Base-by-base conservation (phyloP, 1,140 invertebrate species). In the Bicyclus anynana region DNA sequence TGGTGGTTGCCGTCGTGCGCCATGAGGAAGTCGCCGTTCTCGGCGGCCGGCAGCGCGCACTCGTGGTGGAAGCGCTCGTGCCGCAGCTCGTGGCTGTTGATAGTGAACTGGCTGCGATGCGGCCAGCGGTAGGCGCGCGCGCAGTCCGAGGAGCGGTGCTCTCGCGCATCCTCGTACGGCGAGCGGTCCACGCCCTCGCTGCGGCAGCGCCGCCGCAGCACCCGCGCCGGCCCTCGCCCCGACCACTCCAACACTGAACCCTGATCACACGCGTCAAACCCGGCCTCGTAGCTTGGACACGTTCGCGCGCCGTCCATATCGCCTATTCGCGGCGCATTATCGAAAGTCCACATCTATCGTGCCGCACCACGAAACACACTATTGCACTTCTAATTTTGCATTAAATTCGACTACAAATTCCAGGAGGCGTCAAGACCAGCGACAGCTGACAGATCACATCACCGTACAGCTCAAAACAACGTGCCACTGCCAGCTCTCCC, bases 401-500 rank as follows among this genome's bases (percentile, higher is more conserved):
- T 42, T 51, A 65, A 65, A 7, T 23, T 67, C 59, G 77, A 69
- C 67, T 70, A 73, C 64, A 69, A 74, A 63, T 67, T 69, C 63
- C 60, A 67, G 65, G 47, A 60, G 67, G 71, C 75, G 69, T 77
- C 62, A 69, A 80, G 74, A 72, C 72, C 78, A 80, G 67, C 79
- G 80, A 84, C 83, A 87, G 74, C 77, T 83, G 84, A 84, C 84
- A 87, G 77, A 75, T 80, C 68, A 75, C 68, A n/a, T n/a, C 61
- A 73, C 83, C 76, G 71, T 70, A 77, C 77, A 73, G 69, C 63
- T 61, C 60, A 63, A 72, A 71, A 71, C 70, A 82, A 77, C 70
- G 70, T 81, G 77, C 76, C 74, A 78, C 69, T 81, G 77, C 76
- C 74, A 78, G 74, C 62, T 57, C 69, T 80, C 80, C 80, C 80